These are phyloP conservation scores for Eleutherodactylus coqui DNA, from an alignment of 2,797 vertebrate species.

Conservation along the genomic window DNA sequence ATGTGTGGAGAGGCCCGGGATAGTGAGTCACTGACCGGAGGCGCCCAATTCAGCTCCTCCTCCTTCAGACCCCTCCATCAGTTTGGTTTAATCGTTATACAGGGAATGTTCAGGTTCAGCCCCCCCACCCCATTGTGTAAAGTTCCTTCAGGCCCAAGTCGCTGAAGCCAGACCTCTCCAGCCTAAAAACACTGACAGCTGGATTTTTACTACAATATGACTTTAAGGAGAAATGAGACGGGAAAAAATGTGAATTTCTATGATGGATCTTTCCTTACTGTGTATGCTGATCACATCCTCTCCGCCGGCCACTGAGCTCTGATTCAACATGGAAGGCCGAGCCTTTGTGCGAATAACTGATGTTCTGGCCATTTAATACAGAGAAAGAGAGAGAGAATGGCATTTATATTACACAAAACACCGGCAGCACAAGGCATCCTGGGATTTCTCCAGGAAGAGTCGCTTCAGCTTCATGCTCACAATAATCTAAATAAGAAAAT, in stretches of 20 bases:
- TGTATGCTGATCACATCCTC: conserved; percentile 6
- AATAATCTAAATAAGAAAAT: neutral
- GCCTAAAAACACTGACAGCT: neutral
- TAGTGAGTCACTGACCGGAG: neutral
- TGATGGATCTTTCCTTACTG: neutral
- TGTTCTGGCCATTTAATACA: conserved; percentile 21
- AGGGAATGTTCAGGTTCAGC: neutral
- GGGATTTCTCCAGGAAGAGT: conserved; percentile 18
- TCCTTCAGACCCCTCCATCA: neutral
- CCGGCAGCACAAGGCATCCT: neutral
- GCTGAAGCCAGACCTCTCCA: neutral
- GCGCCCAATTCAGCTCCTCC: neutral
- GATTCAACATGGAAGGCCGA: conserved; percentile 33
- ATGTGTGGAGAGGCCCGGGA: neutral
- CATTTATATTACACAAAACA: neutral
- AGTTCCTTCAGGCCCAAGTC: neutral
- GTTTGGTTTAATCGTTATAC: neutral
- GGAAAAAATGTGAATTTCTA: neutral
- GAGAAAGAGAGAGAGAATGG: neutral
- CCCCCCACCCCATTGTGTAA: neutral
- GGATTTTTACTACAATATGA: neutral
- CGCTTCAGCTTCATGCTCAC: neutral
- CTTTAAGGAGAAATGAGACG: neutral
- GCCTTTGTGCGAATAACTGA: conserved; percentile 30
- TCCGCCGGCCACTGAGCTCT: conserved; percentile 11